These are phyloP conservation scores for Heteromormyrus szaboi DNA, from an alignment of 2,797 vertebrate species.

Conservation along the genomic window DNA sequence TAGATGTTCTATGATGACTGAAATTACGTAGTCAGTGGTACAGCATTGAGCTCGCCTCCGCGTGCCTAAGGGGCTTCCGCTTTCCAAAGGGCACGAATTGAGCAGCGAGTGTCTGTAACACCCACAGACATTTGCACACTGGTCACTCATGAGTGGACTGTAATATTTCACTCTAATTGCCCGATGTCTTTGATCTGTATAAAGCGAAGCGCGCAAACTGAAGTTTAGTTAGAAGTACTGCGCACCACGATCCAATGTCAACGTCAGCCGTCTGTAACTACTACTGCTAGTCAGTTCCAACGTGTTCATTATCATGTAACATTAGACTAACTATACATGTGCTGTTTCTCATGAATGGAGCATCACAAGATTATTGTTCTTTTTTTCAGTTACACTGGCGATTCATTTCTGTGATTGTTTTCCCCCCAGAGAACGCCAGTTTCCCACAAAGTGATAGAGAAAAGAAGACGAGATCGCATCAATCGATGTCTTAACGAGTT, in stretches of 20 bases:
- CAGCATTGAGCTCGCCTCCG: background rate
- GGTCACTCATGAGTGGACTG: background rate
- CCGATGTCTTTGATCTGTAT: background rate
- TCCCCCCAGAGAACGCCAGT: slow-evolving; percentile 78
- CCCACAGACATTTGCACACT: background rate
- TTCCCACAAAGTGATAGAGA: slow-evolving; percentile 95
- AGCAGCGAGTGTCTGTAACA: background rate
- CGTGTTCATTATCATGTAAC: background rate
- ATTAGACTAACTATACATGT: background rate
- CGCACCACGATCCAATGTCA: background rate
- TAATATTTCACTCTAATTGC: background rate
- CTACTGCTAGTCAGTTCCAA: background rate
- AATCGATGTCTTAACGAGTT: slow-evolving; percentile 87
- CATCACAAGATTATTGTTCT: background rate
- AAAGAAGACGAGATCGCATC: slow-evolving; percentile 84
- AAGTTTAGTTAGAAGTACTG: background rate
- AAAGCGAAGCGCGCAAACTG: background rate
- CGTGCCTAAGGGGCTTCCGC: background rate
- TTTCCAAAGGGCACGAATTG: background rate
- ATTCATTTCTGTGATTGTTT: slow-evolving; percentile 3
- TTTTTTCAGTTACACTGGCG: background rate
- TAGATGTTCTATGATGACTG: background rate
- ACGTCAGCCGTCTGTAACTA: background rate
- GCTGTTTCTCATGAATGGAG: background rate
- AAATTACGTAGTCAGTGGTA: background rate